Evolutionary conservation across 1,140 invertebrate species (phyloP).

Genomic region (Amyelois transitella): DNA sequence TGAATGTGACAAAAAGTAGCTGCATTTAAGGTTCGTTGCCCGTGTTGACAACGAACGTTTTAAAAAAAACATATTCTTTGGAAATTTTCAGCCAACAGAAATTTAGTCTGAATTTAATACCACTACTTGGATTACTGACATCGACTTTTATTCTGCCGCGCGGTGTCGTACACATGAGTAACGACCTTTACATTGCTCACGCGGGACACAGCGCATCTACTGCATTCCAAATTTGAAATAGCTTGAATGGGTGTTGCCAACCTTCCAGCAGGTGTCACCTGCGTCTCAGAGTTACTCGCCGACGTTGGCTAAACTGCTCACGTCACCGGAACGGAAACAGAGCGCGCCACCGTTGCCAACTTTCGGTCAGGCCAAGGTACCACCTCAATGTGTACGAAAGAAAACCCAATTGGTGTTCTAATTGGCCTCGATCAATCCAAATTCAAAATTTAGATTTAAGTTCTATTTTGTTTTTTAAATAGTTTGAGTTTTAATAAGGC

Average conservation of each 20-base stretch:
- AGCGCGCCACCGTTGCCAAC: conserved; percentile 50
- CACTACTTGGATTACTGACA: too few species aligned
- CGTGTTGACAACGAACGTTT: too few species aligned
- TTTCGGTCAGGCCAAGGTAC: conserved; percentile 76
- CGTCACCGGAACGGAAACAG: conserved; percentile 75
- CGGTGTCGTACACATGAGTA: too few species aligned
- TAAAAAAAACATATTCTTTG: too few species aligned
- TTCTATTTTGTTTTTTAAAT: conserved; percentile 11
- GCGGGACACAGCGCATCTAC: conserved; percentile 9
- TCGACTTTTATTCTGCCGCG: too few species aligned
- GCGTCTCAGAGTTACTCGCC: conserved; percentile 79
- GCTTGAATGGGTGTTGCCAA: conserved; percentile 70
- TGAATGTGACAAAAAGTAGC: too few species aligned
- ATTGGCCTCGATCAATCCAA: conserved; percentile 66
- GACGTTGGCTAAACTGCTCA: conserved; percentile 84
- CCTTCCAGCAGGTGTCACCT: conserved; percentile 64
- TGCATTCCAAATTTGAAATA: conserved; percentile 32
- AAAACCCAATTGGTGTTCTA: conserved; percentile 54
- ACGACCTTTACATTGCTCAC: not conserved
- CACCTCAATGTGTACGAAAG: conserved; percentile 46
- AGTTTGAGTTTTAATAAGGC: not conserved
- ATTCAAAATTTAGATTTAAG: conserved; percentile 67
- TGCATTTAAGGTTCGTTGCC: too few species aligned
- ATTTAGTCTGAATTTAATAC: too few species aligned
- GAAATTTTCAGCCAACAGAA: too few species aligned